Evolutionary conservation across 2,888 invertebrate genomes (phyloP), one percentile per base, ranked within the genome.

Genomic region (Mythimna loreyi): DNA sequence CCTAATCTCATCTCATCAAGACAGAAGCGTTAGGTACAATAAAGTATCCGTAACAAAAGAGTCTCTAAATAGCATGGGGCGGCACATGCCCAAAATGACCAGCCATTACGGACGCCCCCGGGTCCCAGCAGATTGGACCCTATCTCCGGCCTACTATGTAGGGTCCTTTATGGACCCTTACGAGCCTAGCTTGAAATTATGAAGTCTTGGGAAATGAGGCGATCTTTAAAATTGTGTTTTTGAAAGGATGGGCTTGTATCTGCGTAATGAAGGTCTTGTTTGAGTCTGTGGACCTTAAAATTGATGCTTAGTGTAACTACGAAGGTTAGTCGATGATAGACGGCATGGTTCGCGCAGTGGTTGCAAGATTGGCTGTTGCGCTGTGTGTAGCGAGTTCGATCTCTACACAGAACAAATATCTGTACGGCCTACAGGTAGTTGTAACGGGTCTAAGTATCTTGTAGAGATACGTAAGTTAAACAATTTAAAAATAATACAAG

Each of bases 31-130:
- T 47, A 61, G 33, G 55, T 52, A 61, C 21, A 67, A 76, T 76
- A 79, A 76, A 72, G 72, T 61, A 47, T 58, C 36, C 25, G 33
- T 49, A 55, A 79, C 82, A 81, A 82, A 77, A 68, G 77, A 72
- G n/a, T 66, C 30, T 40, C 43, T 64, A 72, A 40, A 78, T 67
- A 45, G 58, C 55, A 55, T 61, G 61, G 71, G 69, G 52, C 74
- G 71, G 58, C 85, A 77, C 70, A 78, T 83, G 81, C 56, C 52
- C 6, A 65, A 69, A 83, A 81, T 70, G 71, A 52, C 64, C 59
- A 55, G 45, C 59, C 67, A 77, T 85, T 84, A 85, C 53, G 28
- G 58, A 68, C 70, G 61, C 72, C 68, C 60, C 21, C 59, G 55
- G 74, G 64, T 50, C 59, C 59, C 40, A 64, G 59, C 58, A 78